Percentiles rank a stretch among this genome's conserved stretches.
Conservation (phyloP, 2,113 vertebrate species). For the Alectura lathami region DNA sequence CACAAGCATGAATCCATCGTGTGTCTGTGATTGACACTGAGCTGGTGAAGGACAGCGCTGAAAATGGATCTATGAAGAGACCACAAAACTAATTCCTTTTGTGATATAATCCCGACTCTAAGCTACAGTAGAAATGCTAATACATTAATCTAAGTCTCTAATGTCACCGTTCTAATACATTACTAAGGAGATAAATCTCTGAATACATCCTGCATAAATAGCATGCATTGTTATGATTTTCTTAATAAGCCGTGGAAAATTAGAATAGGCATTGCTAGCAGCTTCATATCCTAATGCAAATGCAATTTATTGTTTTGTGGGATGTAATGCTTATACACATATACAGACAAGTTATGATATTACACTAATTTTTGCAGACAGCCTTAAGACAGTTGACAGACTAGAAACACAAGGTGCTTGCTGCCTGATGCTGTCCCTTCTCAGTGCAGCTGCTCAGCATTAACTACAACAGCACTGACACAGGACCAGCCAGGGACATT, state of each 20-base stretch:
- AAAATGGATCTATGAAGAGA: constrained; percentile 46
- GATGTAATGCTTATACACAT: not conserved
- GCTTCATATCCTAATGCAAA: constrained; percentile 12
- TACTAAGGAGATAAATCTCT: constrained; percentile 73
- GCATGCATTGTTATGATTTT: constrained; percentile 51
- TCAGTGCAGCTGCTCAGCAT: not conserved
- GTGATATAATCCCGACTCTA: constrained; percentile 61
- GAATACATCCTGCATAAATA: constrained; percentile 61
- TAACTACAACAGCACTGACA: not conserved
- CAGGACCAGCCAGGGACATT: not conserved
- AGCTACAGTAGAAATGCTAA: constrained; percentile 57
- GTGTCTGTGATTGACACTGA: constrained; percentile 37
- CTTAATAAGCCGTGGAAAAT: constrained; percentile 72
- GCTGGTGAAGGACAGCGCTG: constrained; percentile 50
- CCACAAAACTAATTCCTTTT: constrained; percentile 68
- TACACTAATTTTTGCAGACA: constrained; percentile 46
- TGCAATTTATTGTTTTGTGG: constrained; percentile 42
- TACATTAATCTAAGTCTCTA: constrained; percentile 68
- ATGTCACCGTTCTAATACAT: constrained; percentile 65
- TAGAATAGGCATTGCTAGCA: constrained; percentile 48
- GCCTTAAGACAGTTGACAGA: constrained; percentile 35
- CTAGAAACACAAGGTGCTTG: not conserved
- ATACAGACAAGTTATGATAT: constrained; percentile 29
- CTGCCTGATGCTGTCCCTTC: constrained; percentile 14
- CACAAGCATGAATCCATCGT: constrained; percentile 12